These are phyloP conservation scores for Paguma larvata DNA, from an alignment of 2,797 vertebrate species.

Conservation along the genomic window DNA sequence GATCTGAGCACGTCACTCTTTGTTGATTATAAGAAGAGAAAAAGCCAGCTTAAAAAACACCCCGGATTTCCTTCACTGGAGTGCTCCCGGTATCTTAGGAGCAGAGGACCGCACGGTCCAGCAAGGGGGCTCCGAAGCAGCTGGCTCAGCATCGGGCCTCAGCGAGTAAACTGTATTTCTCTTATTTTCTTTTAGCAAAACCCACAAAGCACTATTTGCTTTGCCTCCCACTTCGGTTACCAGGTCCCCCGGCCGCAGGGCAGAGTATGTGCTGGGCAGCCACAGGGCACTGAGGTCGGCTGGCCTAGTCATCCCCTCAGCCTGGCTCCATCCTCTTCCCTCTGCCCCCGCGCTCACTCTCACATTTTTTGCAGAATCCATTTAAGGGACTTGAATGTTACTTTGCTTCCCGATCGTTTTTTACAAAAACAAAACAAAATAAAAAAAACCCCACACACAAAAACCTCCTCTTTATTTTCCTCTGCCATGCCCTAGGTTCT, in stretches of 20 bases:
- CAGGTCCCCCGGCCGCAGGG: conserved; percentile 15
- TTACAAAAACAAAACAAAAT: too few relatives aligned
- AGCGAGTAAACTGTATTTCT: conserved; percentile 45
- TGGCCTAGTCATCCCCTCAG: background rate
- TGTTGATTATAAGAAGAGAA: background rate
- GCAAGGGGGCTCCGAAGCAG: background rate
- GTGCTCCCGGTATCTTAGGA: background rate
- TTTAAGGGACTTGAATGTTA: background rate
- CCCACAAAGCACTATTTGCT: conserved; percentile 77
- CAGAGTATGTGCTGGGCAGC: background rate
- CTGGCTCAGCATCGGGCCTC: conserved; percentile 34
- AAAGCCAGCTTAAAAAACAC: background rate
- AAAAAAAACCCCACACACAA: too few relatives aligned
- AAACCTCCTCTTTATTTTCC: background rate
- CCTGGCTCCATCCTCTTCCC: background rate
- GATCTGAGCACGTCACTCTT: background rate
- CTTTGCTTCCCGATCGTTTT: background rate
- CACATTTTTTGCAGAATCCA: background rate
- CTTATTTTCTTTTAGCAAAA: conserved; percentile 78
- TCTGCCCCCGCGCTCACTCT: background rate
- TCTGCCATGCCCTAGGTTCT: background rate
- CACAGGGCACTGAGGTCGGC: background rate
- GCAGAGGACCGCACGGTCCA: background rate
- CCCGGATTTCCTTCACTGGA: background rate
- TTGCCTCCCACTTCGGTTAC: conserved; percentile 55